phyloP scores from a whole-genome alignment of 2,797 vertebrate species.

The Enteromius unitaeniatus region DNA sequence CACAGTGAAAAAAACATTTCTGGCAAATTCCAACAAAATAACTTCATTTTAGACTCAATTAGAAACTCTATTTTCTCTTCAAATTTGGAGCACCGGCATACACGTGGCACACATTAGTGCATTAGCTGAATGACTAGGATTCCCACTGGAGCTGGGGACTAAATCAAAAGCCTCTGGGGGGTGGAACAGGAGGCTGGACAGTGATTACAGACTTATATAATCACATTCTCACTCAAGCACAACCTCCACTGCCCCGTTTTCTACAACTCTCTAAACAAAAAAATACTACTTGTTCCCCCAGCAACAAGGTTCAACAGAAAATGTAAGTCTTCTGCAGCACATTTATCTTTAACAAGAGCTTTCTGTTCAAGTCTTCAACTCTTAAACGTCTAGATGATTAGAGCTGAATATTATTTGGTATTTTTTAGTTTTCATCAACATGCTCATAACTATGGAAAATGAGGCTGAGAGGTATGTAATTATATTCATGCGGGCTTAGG shows the following conservation, averaged over 20 bases:
- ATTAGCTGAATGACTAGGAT: conserved; percentile 26
- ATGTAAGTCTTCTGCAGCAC: neutral
- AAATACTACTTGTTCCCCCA: conserved; percentile 22
- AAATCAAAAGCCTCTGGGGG: conserved; percentile 30
- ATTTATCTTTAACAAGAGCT: conserved; percentile 27
- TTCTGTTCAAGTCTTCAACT: conserved; percentile 13
- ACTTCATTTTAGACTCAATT: neutral
- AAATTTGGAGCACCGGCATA: conserved; percentile 14
- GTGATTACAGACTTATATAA: conserved; percentile 43
- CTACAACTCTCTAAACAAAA: conserved; percentile 25
- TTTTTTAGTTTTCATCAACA: conserved; percentile 8
- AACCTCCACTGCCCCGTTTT: conserved; percentile 25
- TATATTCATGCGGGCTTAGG: neutral
- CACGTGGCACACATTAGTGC: conserved; percentile 7
- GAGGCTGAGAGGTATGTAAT: conserved; percentile 14
- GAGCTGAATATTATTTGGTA: neutral
- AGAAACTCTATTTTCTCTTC: conserved; percentile 6
- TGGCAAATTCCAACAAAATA: neutral
- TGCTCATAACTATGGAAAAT: conserved; percentile 1
- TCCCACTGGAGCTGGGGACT: conserved; percentile 23
- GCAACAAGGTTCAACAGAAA: conserved; percentile 13
- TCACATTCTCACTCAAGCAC: conserved; percentile 28
- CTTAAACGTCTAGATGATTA: conserved; percentile 16
- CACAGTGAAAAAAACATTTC: neutral
- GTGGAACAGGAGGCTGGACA: conserved; percentile 35